A percentile compares a stretch with the other conserved stretches of the same genome.
Evolutionary conservation across 2,113 vertebrate species (phyloP).

Genomic region (Xiphophorus couchianus): DNA sequence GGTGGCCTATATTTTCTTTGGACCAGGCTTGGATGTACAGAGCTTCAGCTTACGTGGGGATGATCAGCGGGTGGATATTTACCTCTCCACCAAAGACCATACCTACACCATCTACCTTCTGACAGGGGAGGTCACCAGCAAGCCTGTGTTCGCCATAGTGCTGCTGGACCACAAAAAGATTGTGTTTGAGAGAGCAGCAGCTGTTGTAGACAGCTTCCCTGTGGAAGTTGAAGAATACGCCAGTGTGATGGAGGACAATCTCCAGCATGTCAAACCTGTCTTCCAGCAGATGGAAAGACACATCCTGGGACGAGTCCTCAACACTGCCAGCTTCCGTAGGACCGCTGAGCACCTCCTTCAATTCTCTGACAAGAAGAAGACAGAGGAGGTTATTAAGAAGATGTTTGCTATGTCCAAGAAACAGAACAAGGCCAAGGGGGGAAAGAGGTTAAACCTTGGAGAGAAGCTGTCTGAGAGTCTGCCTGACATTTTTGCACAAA

Average conservation of each 20-base stretch:
- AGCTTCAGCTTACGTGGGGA: slow-evolving; percentile 90
- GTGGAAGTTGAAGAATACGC: slow-evolving; percentile 87
- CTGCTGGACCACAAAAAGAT: slow-evolving; percentile 87
- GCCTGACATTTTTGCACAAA: slow-evolving; percentile 94
- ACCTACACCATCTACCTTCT: slow-evolving; percentile 88
- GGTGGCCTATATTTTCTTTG: slow-evolving; percentile 91
- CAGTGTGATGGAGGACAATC: slow-evolving; percentile 86
- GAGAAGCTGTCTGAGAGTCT: slow-evolving; percentile 87
- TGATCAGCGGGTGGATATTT: slow-evolving; percentile 86
- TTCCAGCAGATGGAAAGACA: slow-evolving; percentile 95
- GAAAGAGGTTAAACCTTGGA: slow-evolving; percentile 78
- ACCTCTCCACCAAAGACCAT: slow-evolving; percentile 86
- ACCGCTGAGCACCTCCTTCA: slow-evolving; percentile 90
- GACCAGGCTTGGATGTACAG: slow-evolving; percentile 88
- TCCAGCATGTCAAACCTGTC: slow-evolving; percentile 92
- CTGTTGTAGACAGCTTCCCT: slow-evolving; percentile 63
- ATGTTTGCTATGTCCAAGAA: slow-evolving; percentile 89
- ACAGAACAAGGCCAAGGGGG: slow-evolving; percentile 81
- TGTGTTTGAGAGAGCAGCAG: slow-evolving; percentile 85
- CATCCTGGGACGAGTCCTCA: slow-evolving; percentile 89
- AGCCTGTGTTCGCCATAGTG: slow-evolving; percentile 88
- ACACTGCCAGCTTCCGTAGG: slow-evolving; percentile 88
- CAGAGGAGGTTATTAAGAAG: slow-evolving; percentile 88
- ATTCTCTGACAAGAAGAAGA: slow-evolving; percentile 92
- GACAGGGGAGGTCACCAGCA: slow-evolving; percentile 81